Conservation (phyloP, 2,888 invertebrate species). For the Saturnia japonica region DNA sequence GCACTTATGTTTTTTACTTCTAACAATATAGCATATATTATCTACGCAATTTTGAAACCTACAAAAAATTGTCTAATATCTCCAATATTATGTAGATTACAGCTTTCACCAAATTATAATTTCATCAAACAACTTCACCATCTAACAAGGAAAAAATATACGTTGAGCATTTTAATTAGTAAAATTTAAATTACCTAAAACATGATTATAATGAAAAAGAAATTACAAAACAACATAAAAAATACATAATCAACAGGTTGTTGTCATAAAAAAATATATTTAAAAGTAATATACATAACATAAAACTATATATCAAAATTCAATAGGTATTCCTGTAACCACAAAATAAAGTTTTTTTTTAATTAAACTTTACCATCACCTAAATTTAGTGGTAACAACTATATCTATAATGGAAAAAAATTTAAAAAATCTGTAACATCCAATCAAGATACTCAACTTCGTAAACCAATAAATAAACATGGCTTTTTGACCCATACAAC, state of each 20-base stretch:
- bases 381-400: slow-evolving; percentile 32
- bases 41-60: slow-evolving; percentile 40
- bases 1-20: slow-evolving; percentile 60
- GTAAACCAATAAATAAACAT: not conserved
- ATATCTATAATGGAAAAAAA: slow-evolving; percentile 19
- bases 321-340: slow-evolving; percentile 12
- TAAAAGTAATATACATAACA: slow-evolving; percentile 17
- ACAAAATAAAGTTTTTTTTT: slow-evolving; percentile 14
- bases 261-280: slow-evolving; percentile 5
- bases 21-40: slow-evolving; percentile 36
- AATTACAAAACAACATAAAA: not conserved
- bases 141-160: slow-evolving; percentile 56
- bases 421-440: slow-evolving; percentile 8
- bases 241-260: slow-evolving; percentile 11
- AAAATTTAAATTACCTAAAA: slow-evolving; percentile 11
- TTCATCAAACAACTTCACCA: slow-evolving; percentile 44
- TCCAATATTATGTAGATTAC: slow-evolving; percentile 43
- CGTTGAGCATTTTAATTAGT: slow-evolving; percentile 65
- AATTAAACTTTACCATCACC: slow-evolving; percentile 29
- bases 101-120: slow-evolving; percentile 56
- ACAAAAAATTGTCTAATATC: slow-evolving; percentile 45
- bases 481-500: not conserved
- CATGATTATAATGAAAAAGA: slow-evolving; percentile 11
- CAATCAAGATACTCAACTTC: not conserved
- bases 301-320: slow-evolving; percentile 9